phyloP scores from a whole-genome alignment of 2,888 invertebrate species.

The Girardia tigrina region DNA sequence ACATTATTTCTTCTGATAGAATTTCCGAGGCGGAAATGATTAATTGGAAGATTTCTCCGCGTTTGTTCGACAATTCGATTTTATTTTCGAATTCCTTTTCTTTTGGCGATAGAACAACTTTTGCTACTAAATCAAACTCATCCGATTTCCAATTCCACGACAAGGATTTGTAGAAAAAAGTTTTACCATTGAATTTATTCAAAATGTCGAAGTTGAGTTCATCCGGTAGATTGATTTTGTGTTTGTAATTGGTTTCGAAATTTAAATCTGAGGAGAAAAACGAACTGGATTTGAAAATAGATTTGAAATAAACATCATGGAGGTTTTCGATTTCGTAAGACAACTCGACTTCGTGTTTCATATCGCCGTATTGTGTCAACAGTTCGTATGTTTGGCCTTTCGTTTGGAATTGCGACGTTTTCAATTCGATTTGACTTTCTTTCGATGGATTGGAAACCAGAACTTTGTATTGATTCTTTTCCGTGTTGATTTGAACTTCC shows the following conservation, averaged over 20 bases:
- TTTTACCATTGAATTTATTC: background rate
- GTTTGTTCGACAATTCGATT: constrained; percentile 4
- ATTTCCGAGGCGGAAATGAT: background rate
- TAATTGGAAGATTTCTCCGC: background rate
- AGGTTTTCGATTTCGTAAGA: background rate
- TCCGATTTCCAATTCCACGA: background rate
- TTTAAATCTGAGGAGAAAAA: background rate
- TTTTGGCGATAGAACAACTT: background rate
- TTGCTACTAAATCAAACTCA: background rate
- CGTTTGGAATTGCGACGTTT: background rate
- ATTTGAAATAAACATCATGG: background rate
- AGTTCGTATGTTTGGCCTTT: background rate
- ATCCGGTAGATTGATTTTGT: background rate
- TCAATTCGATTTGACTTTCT: background rate
- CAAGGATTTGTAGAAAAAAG: background rate
- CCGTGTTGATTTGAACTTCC: background rate
- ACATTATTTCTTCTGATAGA: background rate
- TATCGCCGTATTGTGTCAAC: background rate
- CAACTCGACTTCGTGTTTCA: background rate
- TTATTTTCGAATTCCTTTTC: background rate
- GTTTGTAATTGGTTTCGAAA: background rate
- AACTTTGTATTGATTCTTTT: background rate
- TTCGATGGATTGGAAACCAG: background rate
- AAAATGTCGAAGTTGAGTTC: background rate
- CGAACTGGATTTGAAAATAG: background rate